Conservation (phyloP, 2,888 invertebrate genomes). For the Mellilla xanthometata region DNA sequence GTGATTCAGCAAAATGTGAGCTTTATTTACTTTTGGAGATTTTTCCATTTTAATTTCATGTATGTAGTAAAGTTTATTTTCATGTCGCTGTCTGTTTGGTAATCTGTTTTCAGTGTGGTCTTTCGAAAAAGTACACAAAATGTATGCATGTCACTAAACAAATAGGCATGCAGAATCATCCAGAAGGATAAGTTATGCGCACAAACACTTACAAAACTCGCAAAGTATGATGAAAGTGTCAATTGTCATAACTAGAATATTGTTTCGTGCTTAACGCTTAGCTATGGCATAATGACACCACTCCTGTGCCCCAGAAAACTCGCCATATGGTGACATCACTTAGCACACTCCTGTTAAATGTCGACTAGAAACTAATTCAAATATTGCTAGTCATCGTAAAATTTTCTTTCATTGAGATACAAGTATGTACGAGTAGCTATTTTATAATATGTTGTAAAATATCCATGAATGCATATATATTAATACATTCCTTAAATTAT, state of each 20-base stretch:
- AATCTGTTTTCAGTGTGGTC: background rate
- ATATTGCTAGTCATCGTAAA: slow-evolving; percentile 40
- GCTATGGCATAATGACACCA: slow-evolving; percentile 16
- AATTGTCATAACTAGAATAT: slow-evolving; percentile 15
- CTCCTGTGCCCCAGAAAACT: slow-evolving; percentile 29
- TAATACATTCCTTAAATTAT: too few species aligned
- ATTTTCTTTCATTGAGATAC: slow-evolving; percentile 6
- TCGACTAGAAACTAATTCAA: slow-evolving; percentile 36
- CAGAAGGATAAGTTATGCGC: background rate
- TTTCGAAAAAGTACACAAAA: background rate
- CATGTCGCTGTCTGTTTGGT: too few species aligned
- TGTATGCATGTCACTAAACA: too few species aligned
- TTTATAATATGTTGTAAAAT: too few species aligned
- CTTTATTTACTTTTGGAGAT: too few species aligned
- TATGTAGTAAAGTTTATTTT: too few species aligned
- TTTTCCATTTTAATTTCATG: too few species aligned
- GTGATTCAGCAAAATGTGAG: background rate
- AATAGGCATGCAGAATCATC: background rate
- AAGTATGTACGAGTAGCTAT: too few species aligned
- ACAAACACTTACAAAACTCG: background rate
- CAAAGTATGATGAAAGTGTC: slow-evolving; percentile 17
- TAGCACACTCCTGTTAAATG: slow-evolving; percentile 53
- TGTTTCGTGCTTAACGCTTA: slow-evolving; percentile 7
- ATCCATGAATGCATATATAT: too few species aligned
- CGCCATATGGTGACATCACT: slow-evolving; percentile 46